These are phyloP conservation scores for Formica aserva DNA, from an alignment of 2,888 invertebrate species.

Conservation along the genomic window DNA sequence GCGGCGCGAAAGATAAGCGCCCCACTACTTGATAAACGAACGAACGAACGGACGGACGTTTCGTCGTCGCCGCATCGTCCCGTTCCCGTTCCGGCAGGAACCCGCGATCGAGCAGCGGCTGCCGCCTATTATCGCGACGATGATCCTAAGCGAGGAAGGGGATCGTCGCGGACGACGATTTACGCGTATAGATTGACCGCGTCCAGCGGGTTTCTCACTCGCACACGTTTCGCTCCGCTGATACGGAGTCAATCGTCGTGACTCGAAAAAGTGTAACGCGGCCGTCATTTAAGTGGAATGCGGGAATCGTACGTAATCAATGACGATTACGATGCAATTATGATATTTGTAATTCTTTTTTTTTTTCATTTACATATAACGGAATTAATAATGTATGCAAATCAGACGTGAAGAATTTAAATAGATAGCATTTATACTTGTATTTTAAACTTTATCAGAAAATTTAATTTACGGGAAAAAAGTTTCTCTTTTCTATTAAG, in stretches of 20 bases:
- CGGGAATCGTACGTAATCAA: background rate
- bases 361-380: background rate
- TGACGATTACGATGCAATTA: background rate
- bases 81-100: conserved; percentile 67
- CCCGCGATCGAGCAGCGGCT: conserved; percentile 21
- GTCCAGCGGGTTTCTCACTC: background rate
- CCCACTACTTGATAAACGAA: conserved; percentile 15
- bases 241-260: conserved; percentile 8
- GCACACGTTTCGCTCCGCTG: conserved; percentile 17
- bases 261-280: conserved; percentile 34
- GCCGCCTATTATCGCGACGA: conserved; percentile 52
- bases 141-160: conserved; percentile 32
- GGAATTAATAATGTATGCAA: background rate
- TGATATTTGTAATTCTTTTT: background rate
- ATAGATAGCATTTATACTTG: background rate
- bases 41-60: conserved; percentile 1
- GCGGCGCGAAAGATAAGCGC: conserved; percentile 46
- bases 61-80: conserved; percentile 1
- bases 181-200: conserved; percentile 45
- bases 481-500: background rate
- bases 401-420: background rate
- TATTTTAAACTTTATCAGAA: background rate
- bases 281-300: background rate
- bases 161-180: conserved; percentile 24
- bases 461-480: background rate